Evolutionary conservation across 2,113 vertebrate genomes (phyloP).

Genomic region (Hippocampus barbouri): DNA sequence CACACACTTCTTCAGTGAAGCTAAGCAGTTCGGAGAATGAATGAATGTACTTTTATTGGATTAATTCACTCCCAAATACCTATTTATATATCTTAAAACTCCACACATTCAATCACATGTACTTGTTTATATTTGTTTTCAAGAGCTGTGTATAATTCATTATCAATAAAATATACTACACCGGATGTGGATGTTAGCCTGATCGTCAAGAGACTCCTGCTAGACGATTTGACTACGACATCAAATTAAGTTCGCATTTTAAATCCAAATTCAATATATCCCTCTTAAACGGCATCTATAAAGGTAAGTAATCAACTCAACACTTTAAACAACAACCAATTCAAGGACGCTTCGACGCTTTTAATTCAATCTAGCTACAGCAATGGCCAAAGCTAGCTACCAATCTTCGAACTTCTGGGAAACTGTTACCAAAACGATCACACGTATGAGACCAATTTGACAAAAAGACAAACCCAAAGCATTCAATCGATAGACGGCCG

Average conservation of each 20-base stretch:
- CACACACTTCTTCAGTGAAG: no score
- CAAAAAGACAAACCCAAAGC: accelerated
- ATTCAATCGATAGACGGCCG: accelerated
- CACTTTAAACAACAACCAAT: not conserved
- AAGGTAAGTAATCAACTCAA: not conserved
- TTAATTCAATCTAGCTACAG: not conserved
- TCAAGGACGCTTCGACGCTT: not conserved
- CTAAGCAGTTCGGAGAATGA: no score
- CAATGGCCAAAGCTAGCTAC: constrained; percentile 9
- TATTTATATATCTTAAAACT: no score
- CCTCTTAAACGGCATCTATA: not conserved
- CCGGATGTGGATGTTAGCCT: not conserved
- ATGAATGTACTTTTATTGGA: no score
- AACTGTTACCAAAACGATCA: not conserved
- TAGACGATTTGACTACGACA: not conserved
- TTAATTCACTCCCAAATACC: no score
- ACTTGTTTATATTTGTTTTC: no score
- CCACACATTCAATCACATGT: no score
- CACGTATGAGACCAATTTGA: not conserved
- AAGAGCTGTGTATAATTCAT: no score
- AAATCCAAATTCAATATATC: not conserved
- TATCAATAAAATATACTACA: not conserved
- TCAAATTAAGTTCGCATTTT: not conserved
- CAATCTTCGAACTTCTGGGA: not conserved
- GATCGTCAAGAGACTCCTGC: not conserved